Percentiles rank a stretch among this genome's conserved stretches.
These are phyloP conservation scores for Akabosia matsudoensis DNA, from an alignment of 1,140 invertebrate species.

Conservation along the genomic window DNA sequence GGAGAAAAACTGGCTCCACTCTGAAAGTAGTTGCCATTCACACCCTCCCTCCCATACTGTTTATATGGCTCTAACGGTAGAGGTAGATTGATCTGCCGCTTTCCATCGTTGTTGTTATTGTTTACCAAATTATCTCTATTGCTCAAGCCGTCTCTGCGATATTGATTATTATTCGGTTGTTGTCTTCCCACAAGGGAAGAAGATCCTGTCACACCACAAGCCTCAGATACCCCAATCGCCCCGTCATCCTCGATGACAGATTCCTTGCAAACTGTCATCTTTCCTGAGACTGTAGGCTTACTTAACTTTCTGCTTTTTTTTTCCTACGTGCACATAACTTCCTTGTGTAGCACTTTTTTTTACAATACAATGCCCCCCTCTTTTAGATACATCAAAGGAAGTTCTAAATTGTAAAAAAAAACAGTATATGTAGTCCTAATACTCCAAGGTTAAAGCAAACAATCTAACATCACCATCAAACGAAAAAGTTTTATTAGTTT, in stretches of 20 bases:
- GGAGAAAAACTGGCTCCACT: neutral
- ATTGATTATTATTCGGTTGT: neutral
- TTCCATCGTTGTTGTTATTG: neutral
- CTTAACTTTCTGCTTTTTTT: neutral
- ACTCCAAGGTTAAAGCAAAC: too few species aligned
- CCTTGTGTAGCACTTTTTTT: neutral
- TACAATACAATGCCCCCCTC: neutral
- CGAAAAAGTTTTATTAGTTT: neutral
- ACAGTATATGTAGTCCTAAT: neutral
- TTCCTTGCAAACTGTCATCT: slow-evolving; percentile 19
- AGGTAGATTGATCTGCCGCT: neutral
- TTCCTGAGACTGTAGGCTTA: neutral
- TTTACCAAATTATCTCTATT: neutral
- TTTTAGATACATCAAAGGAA: neutral
- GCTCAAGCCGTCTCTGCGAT: neutral
- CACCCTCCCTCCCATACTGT: neutral
- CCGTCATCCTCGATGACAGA: slow-evolving; percentile 10
- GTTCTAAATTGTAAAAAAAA: neutral
- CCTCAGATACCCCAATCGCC: neutral
- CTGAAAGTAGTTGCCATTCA: neutral
- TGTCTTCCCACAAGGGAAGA: neutral
- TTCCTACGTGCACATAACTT: neutral
- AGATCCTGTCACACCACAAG: neutral
- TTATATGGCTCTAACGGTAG: neutral
- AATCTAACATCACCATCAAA: neutral